Evolutionary conservation across 2,113 vertebrate genomes (phyloP).

Genomic region (Cervus canadensis): DNA sequence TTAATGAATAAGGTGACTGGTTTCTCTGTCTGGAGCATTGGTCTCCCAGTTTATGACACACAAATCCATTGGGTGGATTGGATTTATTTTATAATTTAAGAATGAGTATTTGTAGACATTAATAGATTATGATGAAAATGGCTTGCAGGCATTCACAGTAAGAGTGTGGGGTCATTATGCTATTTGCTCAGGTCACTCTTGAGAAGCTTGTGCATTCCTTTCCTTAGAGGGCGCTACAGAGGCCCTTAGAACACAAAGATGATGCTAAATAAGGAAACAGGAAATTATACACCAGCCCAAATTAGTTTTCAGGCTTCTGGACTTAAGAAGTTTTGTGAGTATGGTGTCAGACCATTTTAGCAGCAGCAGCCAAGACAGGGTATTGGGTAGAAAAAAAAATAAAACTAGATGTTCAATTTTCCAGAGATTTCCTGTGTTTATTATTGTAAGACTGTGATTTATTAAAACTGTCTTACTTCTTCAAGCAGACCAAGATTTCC

Average conservation of each 20-base stretch:
- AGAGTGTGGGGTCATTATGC: background rate
- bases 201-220: background rate
- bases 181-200: background rate
- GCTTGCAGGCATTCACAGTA: background rate
- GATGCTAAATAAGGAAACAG: slow-evolving; percentile 31
- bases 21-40: background rate
- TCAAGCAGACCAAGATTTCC: slow-evolving; percentile 70
- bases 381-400: slow-evolving; percentile 24
- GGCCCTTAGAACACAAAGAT: background rate
- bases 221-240: background rate
- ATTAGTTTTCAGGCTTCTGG: slow-evolving; percentile 69
- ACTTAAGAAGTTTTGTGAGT: slow-evolving; percentile 64
- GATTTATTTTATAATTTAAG: background rate
- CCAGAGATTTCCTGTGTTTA: slow-evolving; percentile 80
- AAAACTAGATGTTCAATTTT: slow-evolving; percentile 74
- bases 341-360: slow-evolving; percentile 66
- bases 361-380: slow-evolving; percentile 51
- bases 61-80: background rate
- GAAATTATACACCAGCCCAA: slow-evolving; percentile 66
- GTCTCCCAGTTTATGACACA: background rate
- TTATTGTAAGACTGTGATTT: slow-evolving; percentile 76
- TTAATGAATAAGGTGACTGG: slow-evolving; percentile 5
- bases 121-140: background rate
- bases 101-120: background rate
- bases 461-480: slow-evolving; percentile 76